Percentiles rank a stretch among this genome's conserved stretches.
Evolutionary conservation across 2,888 invertebrate species (phyloP).

Genomic region (Nymphalis urticae): DNA sequence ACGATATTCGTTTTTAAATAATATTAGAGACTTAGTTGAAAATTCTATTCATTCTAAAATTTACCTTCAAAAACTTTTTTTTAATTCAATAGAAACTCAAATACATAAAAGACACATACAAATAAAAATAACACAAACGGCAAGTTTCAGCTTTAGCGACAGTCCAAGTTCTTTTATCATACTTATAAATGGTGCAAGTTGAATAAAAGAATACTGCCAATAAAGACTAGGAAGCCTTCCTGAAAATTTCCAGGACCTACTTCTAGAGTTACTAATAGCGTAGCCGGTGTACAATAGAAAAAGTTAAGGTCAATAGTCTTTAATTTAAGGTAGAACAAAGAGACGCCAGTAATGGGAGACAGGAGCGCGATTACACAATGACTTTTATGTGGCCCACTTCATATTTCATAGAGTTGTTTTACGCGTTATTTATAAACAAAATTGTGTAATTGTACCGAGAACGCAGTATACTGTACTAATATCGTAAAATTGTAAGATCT

Average conservation of each 20-base stretch:
- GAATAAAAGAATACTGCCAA: constrained; percentile 28
- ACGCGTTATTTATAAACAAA: constrained; percentile 4
- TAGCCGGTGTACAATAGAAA: constrained; percentile 50
- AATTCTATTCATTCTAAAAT: constrained; percentile 1
- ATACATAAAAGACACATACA: neutral
- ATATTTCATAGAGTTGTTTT: constrained; percentile 49
- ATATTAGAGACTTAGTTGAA: constrained; percentile 13
- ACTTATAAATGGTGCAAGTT: constrained; percentile 21
- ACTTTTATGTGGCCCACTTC: constrained; percentile 50
- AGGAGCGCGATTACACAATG: constrained; percentile 64
- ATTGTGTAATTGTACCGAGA: neutral
- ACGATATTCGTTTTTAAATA: constrained; percentile 6
- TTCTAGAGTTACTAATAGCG: constrained; percentile 56
- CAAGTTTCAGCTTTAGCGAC: neutral
- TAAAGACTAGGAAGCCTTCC: constrained; percentile 36
- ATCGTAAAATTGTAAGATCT: too few species aligned
- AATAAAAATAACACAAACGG: neutral
- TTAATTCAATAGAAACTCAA: neutral
- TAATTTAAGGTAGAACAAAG: constrained; percentile 72
- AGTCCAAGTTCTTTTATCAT: neutral
- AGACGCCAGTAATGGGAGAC: constrained; percentile 68
- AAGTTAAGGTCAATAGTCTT: constrained; percentile 71
- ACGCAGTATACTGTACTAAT: too few species aligned
- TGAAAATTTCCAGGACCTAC: constrained; percentile 36
- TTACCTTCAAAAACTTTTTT: neutral